These are phyloP conservation scores for Hoplostethus atlanticus DNA, from an alignment of 2,797 vertebrate genomes.

Conservation along the genomic window DNA sequence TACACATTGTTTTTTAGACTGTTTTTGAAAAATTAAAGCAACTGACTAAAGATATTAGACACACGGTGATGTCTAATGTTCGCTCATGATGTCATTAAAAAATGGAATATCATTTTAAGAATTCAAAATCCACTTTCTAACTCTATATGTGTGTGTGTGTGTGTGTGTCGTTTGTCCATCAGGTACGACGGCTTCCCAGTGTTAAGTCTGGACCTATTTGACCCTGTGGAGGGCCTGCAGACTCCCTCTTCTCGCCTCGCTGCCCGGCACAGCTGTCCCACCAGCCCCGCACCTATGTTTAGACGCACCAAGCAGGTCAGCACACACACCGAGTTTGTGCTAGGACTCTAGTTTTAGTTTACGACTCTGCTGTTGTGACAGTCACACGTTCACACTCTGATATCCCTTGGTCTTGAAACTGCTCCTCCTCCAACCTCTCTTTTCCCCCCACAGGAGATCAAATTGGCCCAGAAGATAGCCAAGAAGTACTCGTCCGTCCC, in stretches of 20 bases:
- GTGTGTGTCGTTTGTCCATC: slow-evolving; percentile 36
- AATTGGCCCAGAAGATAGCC: slow-evolving; percentile 94
- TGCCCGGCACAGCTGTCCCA: slow-evolving; percentile 91
- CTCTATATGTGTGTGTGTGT: background rate
- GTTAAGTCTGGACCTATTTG: slow-evolving; percentile 92
- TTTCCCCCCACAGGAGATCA: slow-evolving; percentile 90
- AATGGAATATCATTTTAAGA: background rate
- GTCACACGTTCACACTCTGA: background rate
- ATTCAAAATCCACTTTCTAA: too few species aligned
- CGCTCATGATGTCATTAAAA: background rate
- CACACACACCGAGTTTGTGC: background rate
- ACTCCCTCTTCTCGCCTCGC: slow-evolving; percentile 85
- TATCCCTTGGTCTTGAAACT: background rate
- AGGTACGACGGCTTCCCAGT: slow-evolving; percentile 97
- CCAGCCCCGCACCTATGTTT: slow-evolving; percentile 96
- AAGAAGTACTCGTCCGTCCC: slow-evolving; percentile 95
- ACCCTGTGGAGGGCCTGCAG: slow-evolving; percentile 88
- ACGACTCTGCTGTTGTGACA: background rate
- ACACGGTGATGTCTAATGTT: background rate
- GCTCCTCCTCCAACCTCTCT: background rate
- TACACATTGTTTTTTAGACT: background rate
- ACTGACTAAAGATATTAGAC: too few species aligned
- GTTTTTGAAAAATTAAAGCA: too few species aligned
- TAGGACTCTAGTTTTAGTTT: too few species aligned
- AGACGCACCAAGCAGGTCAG: slow-evolving; percentile 98